Conservation (phyloP, 2,797 vertebrate genomes). For the Cyclura pinguis region DNA sequence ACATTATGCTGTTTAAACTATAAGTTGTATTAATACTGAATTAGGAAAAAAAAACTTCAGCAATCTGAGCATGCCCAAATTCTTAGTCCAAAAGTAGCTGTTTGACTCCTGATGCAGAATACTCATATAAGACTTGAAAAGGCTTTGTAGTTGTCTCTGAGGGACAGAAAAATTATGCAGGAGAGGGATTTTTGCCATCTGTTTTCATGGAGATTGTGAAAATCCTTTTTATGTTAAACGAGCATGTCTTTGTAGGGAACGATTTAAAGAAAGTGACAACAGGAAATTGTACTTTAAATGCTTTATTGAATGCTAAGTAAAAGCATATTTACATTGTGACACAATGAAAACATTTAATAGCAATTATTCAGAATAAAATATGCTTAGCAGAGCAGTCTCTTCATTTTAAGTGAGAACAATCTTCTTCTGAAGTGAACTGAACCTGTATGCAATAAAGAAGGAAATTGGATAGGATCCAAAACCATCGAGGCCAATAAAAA, state of each 20-base stretch:
- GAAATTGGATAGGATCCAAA: constrained; percentile 4
- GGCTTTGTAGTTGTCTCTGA: background rate
- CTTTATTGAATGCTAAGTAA: constrained; percentile 13
- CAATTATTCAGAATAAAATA: background rate
- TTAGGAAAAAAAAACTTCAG: background rate
- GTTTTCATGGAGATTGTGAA: constrained; percentile 11
- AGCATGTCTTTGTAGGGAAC: constrained; percentile 7
- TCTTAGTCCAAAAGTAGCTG: background rate
- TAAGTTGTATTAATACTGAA: background rate
- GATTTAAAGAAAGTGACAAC: constrained; percentile 10
- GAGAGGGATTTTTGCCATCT: background rate
- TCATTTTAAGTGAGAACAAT: constrained; percentile 28
- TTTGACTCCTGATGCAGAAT: background rate
- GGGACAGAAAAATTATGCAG: background rate
- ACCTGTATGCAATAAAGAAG: background rate
- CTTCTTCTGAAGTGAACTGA: background rate
- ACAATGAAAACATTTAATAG: constrained; percentile 16
- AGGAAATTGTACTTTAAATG: constrained; percentile 23
- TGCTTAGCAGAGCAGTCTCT: background rate
- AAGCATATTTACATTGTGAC: background rate
- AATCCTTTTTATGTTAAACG: background rate
- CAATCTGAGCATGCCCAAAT: background rate
- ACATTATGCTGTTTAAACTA: background rate
- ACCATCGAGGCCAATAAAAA: background rate
- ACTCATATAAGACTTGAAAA: background rate